A percentile compares a stretch with the other conserved stretches of the same genome.
Evolutionary conservation across 1,140 invertebrate species (phyloP).

Genomic region (Linepithema humile): DNA sequence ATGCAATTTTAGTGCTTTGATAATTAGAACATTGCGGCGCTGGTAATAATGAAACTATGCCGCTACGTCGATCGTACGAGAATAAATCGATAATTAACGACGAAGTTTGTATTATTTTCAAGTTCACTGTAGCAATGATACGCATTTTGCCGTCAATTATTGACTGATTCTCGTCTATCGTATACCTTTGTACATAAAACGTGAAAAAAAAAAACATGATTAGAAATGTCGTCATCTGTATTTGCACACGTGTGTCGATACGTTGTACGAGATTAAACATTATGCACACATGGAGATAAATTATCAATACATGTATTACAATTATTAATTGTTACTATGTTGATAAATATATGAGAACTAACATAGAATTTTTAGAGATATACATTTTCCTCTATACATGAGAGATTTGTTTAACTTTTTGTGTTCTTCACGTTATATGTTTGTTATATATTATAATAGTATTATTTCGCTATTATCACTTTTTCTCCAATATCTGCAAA

Average conservation of each 20-base stretch:
- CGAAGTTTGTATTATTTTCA: background rate
- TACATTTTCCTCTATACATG: slow-evolving; percentile 4
- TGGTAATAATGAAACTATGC: slow-evolving; percentile 15
- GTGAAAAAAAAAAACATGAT: slow-evolving; percentile 42
- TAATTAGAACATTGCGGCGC: background rate
- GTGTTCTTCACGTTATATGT: slow-evolving; percentile 5
- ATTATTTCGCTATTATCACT: slow-evolving; percentile 3
- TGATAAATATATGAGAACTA: slow-evolving; percentile 30
- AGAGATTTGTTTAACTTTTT: slow-evolving; percentile 3
- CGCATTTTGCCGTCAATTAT: background rate
- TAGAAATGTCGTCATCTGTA: slow-evolving; percentile 48
- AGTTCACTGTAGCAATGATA: slow-evolving; percentile 1
- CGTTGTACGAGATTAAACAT: slow-evolving; percentile 37
- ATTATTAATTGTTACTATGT: slow-evolving; percentile 47
- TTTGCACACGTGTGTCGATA: slow-evolving; percentile 42
- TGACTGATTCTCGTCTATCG: background rate
- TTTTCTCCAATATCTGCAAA: background rate
- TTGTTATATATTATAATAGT: background rate
- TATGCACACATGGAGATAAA: slow-evolving; percentile 24
- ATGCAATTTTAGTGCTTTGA: slow-evolving; percentile 11
- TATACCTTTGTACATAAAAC: slow-evolving; percentile 63
- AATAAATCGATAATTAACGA: background rate
- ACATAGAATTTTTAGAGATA: background rate
- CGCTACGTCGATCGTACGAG: slow-evolving; percentile 10
- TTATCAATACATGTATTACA: slow-evolving; percentile 65